Conservation (phyloP, 2,888 invertebrate species). For the Agonopterix heracliana region DNA sequence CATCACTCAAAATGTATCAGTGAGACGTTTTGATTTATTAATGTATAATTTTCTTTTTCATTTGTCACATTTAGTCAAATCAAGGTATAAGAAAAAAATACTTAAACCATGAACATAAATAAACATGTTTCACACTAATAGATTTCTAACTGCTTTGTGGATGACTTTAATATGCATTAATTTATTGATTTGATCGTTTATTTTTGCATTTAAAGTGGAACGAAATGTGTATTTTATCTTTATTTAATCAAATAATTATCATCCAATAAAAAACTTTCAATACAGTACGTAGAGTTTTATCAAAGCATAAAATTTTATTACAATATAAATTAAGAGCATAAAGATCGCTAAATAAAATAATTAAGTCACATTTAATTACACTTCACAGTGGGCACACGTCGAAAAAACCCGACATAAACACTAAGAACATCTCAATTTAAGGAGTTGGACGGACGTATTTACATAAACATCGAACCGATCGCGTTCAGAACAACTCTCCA, state of each 20-base stretch:
- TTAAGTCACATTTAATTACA: conserved; percentile 39
- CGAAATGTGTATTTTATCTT: neutral
- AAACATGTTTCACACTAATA: too few species aligned
- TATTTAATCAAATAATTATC: neutral
- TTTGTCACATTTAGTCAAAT: too few species aligned
- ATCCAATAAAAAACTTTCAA: neutral
- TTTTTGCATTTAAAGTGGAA: neutral
- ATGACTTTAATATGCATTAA: too few species aligned
- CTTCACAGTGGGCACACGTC: conserved; percentile 33
- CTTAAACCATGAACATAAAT: too few species aligned
- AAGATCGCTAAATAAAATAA: conserved; percentile 35
- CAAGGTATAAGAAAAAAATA: too few species aligned
- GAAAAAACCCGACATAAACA: conserved; percentile 42
- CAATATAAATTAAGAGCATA: conserved; percentile 8
- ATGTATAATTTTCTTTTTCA: too few species aligned
- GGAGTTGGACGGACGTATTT: conserved; percentile 39
- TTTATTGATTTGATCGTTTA: too few species aligned
- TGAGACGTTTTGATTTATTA: too few species aligned
- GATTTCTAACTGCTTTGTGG: too few species aligned
- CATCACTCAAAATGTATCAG: too few species aligned
- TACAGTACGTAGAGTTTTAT: conserved; percentile 1
- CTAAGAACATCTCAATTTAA: conserved; percentile 53
- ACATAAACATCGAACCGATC: conserved; percentile 65
- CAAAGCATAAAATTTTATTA: conserved; percentile 8
- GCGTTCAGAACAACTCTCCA: conserved; percentile 46